Evolutionary conservation across 2,888 invertebrate genomes (phyloP), one percentile per base, ranked within the genome.

Genomic region (Torymus auratus): DNA sequence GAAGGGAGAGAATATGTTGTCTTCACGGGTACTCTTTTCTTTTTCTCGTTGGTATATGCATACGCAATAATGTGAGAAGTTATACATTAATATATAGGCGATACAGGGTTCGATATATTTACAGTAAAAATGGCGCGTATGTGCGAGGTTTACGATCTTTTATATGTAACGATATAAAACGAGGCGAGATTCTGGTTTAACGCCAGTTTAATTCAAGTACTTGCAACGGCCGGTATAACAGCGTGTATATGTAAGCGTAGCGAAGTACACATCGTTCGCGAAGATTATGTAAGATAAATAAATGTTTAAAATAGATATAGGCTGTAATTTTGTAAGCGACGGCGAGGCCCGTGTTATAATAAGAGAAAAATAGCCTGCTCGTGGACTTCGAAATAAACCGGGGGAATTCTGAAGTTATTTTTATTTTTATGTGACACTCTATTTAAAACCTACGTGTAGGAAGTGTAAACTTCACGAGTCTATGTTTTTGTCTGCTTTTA

Each of bases 321-420:
- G 41, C 7, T 41, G 41, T 41, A 41, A 7, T 7, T 41, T 5
- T 41, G 7, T 41, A 41, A 41, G 41, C 41, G 23, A 13, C 0
- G 23, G 23, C 0, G 17, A 7, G 17, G 23, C 10, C 12, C 11
- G 11, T 12, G 20, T 61, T 23, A 61, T 23, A 15, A 60, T 13
- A 64, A 28, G 41, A 28, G 41, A 41, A 69, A 69, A 58, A 58
- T 56, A 28, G 58, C 58, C 11, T 13, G 41, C 20, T 5, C 7
- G 7, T 10, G 41, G 41, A 58, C 58, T 70, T 58, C 41, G 14
- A 69, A 69, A 69, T 56, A 56, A 69, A 56, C 70, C 70, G 5
- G 11, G 13, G 13, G 60, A 14, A 61, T 20, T 52, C 52, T 61
- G n/a, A 12, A 61, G 56, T 14, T 71, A 71, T 71, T 60, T 71